phyloP scores from a whole-genome alignment of 2,797 vertebrate genomes.

The Pangasius macronema region DNA sequence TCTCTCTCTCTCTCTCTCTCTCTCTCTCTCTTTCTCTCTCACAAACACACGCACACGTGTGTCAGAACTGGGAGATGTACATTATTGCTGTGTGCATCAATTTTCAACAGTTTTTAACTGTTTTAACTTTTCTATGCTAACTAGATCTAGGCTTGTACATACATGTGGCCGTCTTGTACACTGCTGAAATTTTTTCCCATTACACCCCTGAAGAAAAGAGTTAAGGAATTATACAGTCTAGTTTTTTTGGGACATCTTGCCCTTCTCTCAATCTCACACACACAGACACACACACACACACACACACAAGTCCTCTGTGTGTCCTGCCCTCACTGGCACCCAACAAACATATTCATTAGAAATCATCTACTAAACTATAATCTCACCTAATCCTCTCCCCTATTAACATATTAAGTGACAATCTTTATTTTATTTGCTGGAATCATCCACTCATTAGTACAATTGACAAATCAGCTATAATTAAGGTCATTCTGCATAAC shows the following conservation, averaged over 20 bases:
- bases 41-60: not conserved
- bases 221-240: not conserved
- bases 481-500: conserved; percentile 27
- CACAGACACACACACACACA: conserved; percentile 21
- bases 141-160: not conserved
- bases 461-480: conserved; percentile 65
- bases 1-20: not conserved
- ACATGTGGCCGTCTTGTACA: not conserved
- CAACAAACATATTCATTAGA: conserved; percentile 48
- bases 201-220: not conserved
- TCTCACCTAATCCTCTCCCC: conserved; percentile 59
- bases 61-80: not conserved
- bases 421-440: conserved; percentile 62
- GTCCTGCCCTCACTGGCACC: conserved; percentile 47
- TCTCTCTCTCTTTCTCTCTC: not conserved
- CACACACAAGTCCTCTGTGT: conserved; percentile 45
- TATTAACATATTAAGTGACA: conserved; percentile 65
- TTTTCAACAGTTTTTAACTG: not conserved
- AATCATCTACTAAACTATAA: conserved; percentile 54
- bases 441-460: conserved; percentile 65
- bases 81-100: not conserved
- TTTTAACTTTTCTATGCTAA: not conserved
- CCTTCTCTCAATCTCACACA: conserved; percentile 32
- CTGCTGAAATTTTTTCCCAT: not conserved
- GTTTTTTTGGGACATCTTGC: not conserved